Evolutionary conservation across 1,140 invertebrate species (phyloP), one percentile per base, ranked within the genome.

Genomic region (Drosophila erecta): DNA sequence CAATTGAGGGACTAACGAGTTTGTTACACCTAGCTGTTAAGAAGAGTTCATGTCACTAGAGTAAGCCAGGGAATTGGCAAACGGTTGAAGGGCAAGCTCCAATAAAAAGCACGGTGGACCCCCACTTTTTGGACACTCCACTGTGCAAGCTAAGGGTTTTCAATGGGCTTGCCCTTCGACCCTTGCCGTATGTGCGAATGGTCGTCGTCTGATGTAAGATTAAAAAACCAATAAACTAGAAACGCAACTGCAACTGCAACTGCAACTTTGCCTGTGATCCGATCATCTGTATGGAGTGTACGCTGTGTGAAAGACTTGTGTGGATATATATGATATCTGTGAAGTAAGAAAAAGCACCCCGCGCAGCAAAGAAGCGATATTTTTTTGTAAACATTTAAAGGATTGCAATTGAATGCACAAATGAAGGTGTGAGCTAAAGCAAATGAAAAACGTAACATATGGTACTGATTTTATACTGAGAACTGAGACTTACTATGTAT

Each of bases 391-490:
- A 51, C 38, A 61, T 40, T 57, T 62, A 62, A 75, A 58, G 70
- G 46, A 37, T 58, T 57, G 58, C 62, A 41, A 41, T 58, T 41
- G 51, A 79, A 53, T 62, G 47, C 72, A 67, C 67, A 72, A 67
- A 51, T 10, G 30, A 71, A 38, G 11, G 30, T 76, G 56, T 81
- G 66, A 71, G 59, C 57, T 57, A 54, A 64, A 72, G 66, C 61
- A 81, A 81, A 81, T 81, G 62, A 46, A 76, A 64, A 79, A 87
- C 59, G 71, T 56, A 87, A 85, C 77, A 83, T 69, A 87, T 87
- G 84, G 83, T 84, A 87, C 83, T 87, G 83, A 87, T 87, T 89
- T 87, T 87, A 87, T 87, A 87, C 83, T 87, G 83, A 87, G 83
- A 87, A 87, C 83, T 89, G 83, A 87, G 83, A 89, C 83, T 86